Evolutionary conservation across 2,888 invertebrate genomes (phyloP), one percentile per base, ranked within the genome.

Genomic region (Sesamia inferens): DNA sequence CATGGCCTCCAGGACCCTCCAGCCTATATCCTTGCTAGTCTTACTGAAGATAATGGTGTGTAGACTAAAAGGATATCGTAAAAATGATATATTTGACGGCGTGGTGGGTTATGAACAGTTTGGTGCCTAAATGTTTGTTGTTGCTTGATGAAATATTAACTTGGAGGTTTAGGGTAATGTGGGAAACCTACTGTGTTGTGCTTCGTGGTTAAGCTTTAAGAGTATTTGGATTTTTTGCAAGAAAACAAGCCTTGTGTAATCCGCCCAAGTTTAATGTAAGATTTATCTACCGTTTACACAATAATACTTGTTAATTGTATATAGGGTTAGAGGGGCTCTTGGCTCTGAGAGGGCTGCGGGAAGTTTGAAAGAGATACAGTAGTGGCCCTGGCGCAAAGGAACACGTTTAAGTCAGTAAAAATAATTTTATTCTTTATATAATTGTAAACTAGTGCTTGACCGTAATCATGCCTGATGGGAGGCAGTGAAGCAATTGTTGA

Each of bases 1-100:
- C 84, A 89, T 84, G 78, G 86, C 16, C 62, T 58, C 54, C 47
- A 73, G 71, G 68, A 72, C 55, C 55, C 14, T 54, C 68, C 31
- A 82, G 54, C 83, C 24, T 61, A 61, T 51, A 57, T 72, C 72
- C 72, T 82, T 71, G 59, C 31, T 63, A 11, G 61, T n/a, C 31
- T 10, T 22, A 63, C 31, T 31, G 31, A 77, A 58, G 55, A 68
- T 66, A 71, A 59, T 81, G 68, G 54, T 22, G 44, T 8, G 19
- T 5, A 31, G 54, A 67, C 54, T 51, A 62, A 76, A 80, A 62
- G 44, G 44, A 59, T 61, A 22, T 67, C 68, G 77, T 81, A 72
- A 80, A 81, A 69, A 44, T 72, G 63, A 69, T 72, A 54, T 72
- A 67, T 73, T 63, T 68, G 8, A 8, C 63, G 14, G 42, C 48